Conservation (phyloP, 1,140 invertebrate genomes). For the Venturia canescens region DNA sequence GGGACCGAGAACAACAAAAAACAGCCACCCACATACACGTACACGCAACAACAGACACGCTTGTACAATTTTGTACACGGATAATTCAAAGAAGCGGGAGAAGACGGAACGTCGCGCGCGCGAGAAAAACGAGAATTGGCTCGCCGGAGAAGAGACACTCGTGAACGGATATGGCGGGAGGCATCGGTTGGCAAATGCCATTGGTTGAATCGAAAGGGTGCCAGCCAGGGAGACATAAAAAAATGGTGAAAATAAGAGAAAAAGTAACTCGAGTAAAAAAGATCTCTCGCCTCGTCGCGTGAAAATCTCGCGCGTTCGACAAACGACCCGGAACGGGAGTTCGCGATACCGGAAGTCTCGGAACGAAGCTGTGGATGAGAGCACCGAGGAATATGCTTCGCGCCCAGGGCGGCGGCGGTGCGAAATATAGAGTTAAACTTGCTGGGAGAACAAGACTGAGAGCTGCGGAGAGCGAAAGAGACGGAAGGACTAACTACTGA, state of each 20-base stretch:
- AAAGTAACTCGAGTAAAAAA: constrained; percentile 27
- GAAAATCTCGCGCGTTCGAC: constrained; percentile 40
- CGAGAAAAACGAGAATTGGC: constrained; percentile 42
- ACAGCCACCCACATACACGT: background rate
- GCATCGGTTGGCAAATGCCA: constrained; percentile 53
- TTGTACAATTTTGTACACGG: too few relatives aligned
- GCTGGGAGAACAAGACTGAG: background rate
- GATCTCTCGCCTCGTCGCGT: constrained; percentile 32
- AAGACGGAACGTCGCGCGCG: constrained; percentile 64
- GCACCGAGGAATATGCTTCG: background rate
- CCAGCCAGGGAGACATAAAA: background rate
- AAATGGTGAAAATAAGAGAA: constrained; percentile 28
- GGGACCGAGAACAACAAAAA: background rate
- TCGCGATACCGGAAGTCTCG: constrained; percentile 34
- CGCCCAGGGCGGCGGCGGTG: constrained; percentile 10
- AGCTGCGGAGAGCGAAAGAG: background rate
- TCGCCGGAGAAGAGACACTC: constrained; percentile 23
- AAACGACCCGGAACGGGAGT: constrained; percentile 36
- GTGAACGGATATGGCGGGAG: constrained; percentile 18
- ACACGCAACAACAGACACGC: too few relatives aligned
- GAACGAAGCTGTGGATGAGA: background rate
- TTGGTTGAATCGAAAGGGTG: constrained; percentile 47
- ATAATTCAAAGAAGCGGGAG: constrained; percentile 19
- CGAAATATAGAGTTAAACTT: constrained; percentile 17
- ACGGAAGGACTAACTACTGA: background rate